These are phyloP conservation scores for Yponomeuta malinellus DNA, from an alignment of 2,888 invertebrate species.

Conservation along the genomic window DNA sequence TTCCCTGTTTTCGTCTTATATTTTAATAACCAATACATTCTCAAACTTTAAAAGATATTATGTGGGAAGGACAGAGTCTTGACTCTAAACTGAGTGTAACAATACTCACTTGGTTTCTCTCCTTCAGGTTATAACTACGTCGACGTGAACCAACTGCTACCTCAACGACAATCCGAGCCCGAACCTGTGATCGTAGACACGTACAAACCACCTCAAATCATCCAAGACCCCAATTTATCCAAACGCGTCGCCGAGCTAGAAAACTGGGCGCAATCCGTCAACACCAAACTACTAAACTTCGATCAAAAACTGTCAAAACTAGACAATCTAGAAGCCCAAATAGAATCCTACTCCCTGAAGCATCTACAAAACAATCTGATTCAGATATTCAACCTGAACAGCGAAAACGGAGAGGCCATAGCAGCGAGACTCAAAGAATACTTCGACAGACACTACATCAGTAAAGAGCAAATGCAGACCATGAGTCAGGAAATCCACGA, in stretches of 20 bases:
- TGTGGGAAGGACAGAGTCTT: constrained; percentile 69
- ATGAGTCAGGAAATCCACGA: constrained; percentile 57
- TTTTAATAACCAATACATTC: not conserved
- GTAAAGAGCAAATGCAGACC: constrained; percentile 77
- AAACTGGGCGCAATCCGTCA: constrained; percentile 67
- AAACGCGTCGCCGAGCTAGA: constrained; percentile 59
- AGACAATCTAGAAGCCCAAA: constrained; percentile 59
- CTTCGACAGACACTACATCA: constrained; percentile 77
- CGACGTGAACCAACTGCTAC: constrained; percentile 35
- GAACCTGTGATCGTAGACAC: constrained; percentile 34
- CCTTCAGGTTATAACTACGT: constrained; percentile 55
- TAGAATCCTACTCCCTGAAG: constrained; percentile 71
- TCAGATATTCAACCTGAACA: constrained; percentile 64
- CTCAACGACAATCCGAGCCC: constrained; percentile 26
- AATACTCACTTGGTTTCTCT: constrained; percentile 15
- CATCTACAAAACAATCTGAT: constrained; percentile 73
- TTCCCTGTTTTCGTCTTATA: constrained; percentile 62
- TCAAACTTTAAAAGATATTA: constrained; percentile 27
- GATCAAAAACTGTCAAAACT: constrained; percentile 70
- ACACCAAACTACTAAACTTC: constrained; percentile 71
- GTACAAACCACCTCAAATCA: constrained; percentile 48
- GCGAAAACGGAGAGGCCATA: constrained; percentile 46
- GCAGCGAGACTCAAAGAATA: constrained; percentile 74
- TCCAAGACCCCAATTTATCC: constrained; percentile 46
- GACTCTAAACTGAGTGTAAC: constrained; percentile 18